phyloP scores from a whole-genome alignment of 2,888 invertebrate species.

The Stratiomys singularior region DNA sequence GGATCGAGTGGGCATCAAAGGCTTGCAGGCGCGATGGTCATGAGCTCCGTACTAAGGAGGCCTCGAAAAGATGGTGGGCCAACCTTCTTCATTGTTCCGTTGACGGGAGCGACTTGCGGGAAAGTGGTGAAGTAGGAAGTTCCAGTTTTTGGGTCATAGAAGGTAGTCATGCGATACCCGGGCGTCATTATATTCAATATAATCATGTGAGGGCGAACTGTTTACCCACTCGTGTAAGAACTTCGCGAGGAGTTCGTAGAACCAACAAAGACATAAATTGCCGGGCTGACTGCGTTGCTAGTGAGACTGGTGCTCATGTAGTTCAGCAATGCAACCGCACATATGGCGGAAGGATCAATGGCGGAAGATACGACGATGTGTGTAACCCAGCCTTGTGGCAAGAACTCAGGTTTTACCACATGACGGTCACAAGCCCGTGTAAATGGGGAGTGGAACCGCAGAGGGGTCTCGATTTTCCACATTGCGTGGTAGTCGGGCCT shows the following conservation, averaged over 20 bases:
- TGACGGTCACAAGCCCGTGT: too few relatives aligned
- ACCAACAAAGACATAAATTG: not conserved
- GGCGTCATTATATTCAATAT: not conserved
- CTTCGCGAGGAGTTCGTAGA: not conserved
- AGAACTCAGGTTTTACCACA: too few relatives aligned
- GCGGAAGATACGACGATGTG: not conserved
- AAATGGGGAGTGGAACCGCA: too few relatives aligned
- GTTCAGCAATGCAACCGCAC: constrained; percentile 14
- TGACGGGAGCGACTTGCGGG: not conserved
- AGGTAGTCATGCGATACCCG: not conserved
- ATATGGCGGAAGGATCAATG: not conserved
- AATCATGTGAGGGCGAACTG: not conserved
- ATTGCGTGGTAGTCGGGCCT: too few relatives aligned
- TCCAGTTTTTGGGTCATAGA: not conserved
- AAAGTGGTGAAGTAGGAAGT: not conserved
- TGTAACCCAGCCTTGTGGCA: not conserved
- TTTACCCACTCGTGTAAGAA: not conserved
- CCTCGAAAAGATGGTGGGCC: not conserved
- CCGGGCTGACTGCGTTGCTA: not conserved
- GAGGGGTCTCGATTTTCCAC: too few relatives aligned
- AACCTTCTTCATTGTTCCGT: not conserved
- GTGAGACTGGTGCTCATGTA: not conserved
- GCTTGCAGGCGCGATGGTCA: not conserved
- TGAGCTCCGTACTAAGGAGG: not conserved
- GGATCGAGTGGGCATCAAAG: not conserved